A percentile compares a stretch with the other conserved stretches of the same genome.
Evolutionary conservation across 2,797 vertebrate genomes (phyloP).

Genomic region (Triplophysa bombifrons): DNA sequence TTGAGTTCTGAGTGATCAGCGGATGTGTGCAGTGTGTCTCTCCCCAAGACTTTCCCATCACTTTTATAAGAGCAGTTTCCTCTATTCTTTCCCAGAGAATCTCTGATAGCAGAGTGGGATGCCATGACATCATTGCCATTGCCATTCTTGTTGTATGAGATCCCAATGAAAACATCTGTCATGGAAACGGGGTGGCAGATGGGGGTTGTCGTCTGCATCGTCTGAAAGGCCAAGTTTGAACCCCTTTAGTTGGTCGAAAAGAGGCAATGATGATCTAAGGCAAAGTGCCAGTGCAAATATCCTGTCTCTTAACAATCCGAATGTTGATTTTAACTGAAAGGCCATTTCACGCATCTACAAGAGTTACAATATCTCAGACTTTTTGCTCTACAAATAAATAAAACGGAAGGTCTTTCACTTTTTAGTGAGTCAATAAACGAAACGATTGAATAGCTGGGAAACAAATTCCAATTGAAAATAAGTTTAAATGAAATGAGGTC

Average conservation of each 20-base stretch:
- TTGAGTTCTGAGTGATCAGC: constrained; percentile 46
- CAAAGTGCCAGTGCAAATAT: constrained; percentile 30
- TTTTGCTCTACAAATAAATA: background rate
- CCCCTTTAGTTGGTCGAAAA: constrained; percentile 38
- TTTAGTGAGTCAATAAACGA: too few species aligned
- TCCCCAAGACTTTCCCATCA: constrained; percentile 31
- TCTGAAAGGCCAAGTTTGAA: constrained; percentile 56
- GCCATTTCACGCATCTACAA: background rate
- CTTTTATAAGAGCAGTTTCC: constrained; percentile 20
- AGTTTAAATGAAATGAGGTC: background rate
- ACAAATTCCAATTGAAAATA: too few species aligned
- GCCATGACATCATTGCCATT: constrained; percentile 62
- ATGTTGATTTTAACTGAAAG: constrained; percentile 37
- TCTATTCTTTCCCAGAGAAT: constrained; percentile 54
- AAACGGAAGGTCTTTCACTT: too few species aligned
- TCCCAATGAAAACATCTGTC: constrained; percentile 56
- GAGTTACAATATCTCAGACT: background rate
- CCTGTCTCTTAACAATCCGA: constrained; percentile 24
- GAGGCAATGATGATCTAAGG: constrained; percentile 19
- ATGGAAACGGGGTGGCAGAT: constrained; percentile 52
- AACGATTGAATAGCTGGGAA: too few species aligned
- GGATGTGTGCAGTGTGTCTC: constrained; percentile 52
- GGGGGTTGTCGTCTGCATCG: constrained; percentile 8
- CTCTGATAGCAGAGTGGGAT: constrained; percentile 51
- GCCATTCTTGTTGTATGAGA: constrained; percentile 57